Evolutionary conservation across 2,888 invertebrate species (phyloP).

Genomic region (Neoaliturus tenellus): DNA sequence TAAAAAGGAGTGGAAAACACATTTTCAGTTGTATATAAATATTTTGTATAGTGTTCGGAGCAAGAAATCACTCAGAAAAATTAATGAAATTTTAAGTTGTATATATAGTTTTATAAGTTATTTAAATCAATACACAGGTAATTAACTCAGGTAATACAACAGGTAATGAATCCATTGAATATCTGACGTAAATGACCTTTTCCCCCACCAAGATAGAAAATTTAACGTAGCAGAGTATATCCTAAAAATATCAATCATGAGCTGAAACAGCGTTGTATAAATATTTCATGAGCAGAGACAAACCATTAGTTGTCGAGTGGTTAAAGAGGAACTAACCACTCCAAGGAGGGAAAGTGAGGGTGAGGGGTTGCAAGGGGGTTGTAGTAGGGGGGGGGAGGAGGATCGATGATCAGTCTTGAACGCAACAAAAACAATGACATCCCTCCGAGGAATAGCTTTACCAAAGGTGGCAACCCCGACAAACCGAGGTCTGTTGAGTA

Average conservation of each 20-base stretch:
- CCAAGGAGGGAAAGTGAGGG: not conserved
- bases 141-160: too few relatives aligned
- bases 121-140: too few relatives aligned
- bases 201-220: too few relatives aligned
- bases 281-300: slow-evolving; percentile 23
- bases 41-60: too few relatives aligned
- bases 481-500: not conserved
- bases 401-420: slow-evolving; percentile 10
- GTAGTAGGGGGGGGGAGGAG: not conserved
- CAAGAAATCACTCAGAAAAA: too few relatives aligned
- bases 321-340: slow-evolving; percentile 33
- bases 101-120: too few relatives aligned
- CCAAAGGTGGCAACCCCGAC: not conserved
- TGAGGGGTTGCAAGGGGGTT: not conserved
- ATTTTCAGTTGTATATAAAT: too few relatives aligned
- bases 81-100: too few relatives aligned
- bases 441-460: not conserved
- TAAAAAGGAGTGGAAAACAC: too few relatives aligned
- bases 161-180: too few relatives aligned
- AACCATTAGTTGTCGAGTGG: slow-evolving; percentile 26
- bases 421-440: slow-evolving; percentile 11
- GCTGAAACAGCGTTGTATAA: slow-evolving; percentile 6
- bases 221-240: too few relatives aligned
- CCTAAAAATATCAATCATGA: slow-evolving; percentile 6
- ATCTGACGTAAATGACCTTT: too few relatives aligned